Evolutionary conservation across 2,113 vertebrate genomes (phyloP), one percentile per base, ranked within the genome.

Genomic region (Pomatorhinus ruficollis): DNA sequence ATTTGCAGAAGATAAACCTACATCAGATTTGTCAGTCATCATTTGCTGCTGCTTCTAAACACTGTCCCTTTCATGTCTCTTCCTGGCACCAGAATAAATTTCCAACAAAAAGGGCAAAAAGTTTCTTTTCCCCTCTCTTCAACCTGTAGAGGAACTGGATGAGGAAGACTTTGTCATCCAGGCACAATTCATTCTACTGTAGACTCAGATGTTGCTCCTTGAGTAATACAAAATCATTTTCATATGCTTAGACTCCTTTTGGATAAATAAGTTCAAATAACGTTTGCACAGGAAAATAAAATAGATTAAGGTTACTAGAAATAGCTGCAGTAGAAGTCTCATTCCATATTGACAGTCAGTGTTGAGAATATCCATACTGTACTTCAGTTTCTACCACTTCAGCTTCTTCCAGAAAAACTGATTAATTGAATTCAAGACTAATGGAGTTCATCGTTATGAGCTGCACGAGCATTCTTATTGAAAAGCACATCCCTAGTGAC

Each of bases 371-470:
- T 45, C 49, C 37, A 54, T 13, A 31, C 45, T 63, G 49, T 23
- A 56, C 21, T 87, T 68, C 23, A 59, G 49, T 49, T 90, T 79
- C 40, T 66, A 91, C 50, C 20, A 40, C 15, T 49, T 24, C 59
- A 66, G 18, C 20, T 45, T 68, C 66, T 87, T 83, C 60, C 66
- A 87, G 37, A 61, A 40, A 76, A 88, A 50, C 5, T 57, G 49
- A 39, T 12, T 77, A 70, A 84, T 20, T 71, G 52, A 75, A 77
- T 86, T 50, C 50, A 65, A 69, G 19, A 44, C 37, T 9, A 53
- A 44, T 35, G 19, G 49, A 53, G 60, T 53, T 54, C 1, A 0
- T 19, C 1, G 0, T 56, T 53, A 91, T 0, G 3, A 93, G 71
- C 28, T 39, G 16, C 24, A 33, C 3, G 2, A 81, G 44, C 24